A percentile compares a stretch with the other conserved stretches of the same genome.
Evolutionary conservation across 2,888 invertebrate species (phyloP).

Genomic region (Atherix ibis): DNA sequence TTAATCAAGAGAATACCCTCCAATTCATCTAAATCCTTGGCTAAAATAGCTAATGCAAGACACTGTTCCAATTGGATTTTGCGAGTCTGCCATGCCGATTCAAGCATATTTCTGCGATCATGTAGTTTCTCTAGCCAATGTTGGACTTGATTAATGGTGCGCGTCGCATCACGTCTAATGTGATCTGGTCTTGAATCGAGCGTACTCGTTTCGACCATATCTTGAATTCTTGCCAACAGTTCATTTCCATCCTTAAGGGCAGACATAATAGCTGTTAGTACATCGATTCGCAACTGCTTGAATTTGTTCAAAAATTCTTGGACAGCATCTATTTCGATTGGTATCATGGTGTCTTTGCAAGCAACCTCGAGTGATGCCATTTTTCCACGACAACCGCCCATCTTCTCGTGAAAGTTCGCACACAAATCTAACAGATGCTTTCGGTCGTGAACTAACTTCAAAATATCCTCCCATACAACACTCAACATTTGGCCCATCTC

Average conservation of each 20-base stretch:
- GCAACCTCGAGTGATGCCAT: constrained; percentile 52
- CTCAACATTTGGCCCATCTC: constrained; percentile 74
- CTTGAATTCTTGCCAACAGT: constrained; percentile 54
- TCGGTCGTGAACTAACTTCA: constrained; percentile 58
- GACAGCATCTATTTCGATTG: constrained; percentile 55
- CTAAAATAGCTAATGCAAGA: constrained; percentile 53
- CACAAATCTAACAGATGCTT: constrained; percentile 62
- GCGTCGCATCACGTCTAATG: constrained; percentile 37
- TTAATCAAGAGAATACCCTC: constrained; percentile 42
- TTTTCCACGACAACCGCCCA: constrained; percentile 49
- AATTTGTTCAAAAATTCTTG: constrained; percentile 51
- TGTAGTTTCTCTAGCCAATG: constrained; percentile 61
- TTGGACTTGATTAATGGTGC: constrained; percentile 48
- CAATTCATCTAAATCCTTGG: constrained; percentile 51
- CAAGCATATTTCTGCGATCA: constrained; percentile 54
- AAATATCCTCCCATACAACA: constrained; percentile 68
- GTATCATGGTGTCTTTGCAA: constrained; percentile 49
- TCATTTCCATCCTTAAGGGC: constrained; percentile 65
- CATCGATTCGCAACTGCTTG: constrained; percentile 52
- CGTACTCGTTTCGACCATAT: constrained; percentile 56
- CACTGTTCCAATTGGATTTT: constrained; percentile 66
- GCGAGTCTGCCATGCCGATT: constrained; percentile 48
- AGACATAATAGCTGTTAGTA: constrained; percentile 63
- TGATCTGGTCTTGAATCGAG: constrained; percentile 57
- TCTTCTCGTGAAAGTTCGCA: constrained; percentile 59